phyloP scores from a whole-genome alignment of 2,113 vertebrate genomes.

The Nestor notabilis region DNA sequence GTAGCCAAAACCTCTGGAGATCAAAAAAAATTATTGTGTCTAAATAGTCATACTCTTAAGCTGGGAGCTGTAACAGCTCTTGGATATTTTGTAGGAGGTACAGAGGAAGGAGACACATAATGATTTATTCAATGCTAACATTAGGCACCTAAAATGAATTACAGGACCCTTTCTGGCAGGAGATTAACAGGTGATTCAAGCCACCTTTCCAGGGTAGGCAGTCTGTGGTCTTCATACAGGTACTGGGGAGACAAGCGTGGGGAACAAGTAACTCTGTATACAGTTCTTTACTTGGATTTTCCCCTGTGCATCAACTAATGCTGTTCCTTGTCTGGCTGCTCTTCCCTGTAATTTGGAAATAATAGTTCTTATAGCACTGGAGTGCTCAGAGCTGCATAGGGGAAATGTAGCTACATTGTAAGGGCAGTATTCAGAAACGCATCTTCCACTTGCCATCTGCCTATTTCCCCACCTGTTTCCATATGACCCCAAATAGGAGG shows the following conservation, averaged over 20 bases:
- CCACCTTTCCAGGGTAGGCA: neutral
- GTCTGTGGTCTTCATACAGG: neutral
- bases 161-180: neutral
- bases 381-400: neutral
- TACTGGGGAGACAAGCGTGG: neutral
- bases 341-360: neutral
- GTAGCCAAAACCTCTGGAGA: neutral
- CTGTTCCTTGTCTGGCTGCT: neutral
- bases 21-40: neutral
- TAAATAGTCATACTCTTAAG: neutral
- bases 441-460: neutral
- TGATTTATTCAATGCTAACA: neutral
- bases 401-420: neutral
- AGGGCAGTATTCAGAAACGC: neutral
- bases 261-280: neutral
- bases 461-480: neutral
- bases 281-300: neutral
- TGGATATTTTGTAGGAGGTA: neutral
- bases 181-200: neutral
- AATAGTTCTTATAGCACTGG: neutral
- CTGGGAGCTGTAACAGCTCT: neutral
- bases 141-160: neutral
- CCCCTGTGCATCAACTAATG: neutral
- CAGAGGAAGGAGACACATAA: neutral
- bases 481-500: neutral